Percentiles rank a stretch among this genome's conserved stretches.
These are phyloP conservation scores for Aelia acuminata DNA, from an alignment of 2,888 invertebrate species.

Conservation along the genomic window DNA sequence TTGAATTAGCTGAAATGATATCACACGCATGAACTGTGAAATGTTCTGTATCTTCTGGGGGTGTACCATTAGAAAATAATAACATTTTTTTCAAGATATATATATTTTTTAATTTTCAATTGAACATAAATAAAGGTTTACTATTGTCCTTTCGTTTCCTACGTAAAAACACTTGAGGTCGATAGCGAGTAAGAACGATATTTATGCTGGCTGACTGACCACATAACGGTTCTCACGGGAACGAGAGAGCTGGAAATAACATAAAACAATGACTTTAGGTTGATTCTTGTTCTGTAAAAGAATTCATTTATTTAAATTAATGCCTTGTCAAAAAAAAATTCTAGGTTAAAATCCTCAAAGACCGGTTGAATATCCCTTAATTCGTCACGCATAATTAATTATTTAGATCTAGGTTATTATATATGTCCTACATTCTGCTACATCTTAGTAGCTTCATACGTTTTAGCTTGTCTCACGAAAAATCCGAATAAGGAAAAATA, in stretches of 20 bases:
- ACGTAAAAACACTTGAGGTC: too few relatives aligned
- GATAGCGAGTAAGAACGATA: neutral
- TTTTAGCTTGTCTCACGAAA: too few relatives aligned
- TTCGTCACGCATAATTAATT: neutral
- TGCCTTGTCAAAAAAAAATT: neutral
- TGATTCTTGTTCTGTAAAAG: neutral
- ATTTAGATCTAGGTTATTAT: neutral
- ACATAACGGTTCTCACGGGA: neutral
- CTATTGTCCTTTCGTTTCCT: too few relatives aligned
- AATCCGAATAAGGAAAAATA: too few relatives aligned
- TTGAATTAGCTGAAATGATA: too few relatives aligned
- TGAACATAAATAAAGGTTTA: too few relatives aligned
- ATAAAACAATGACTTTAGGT: neutral
- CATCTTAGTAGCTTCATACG: neutral
- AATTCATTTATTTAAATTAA: neutral
- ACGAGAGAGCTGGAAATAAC: neutral
- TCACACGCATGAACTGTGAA: too few relatives aligned
- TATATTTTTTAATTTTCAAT: too few relatives aligned
- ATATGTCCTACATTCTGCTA: neutral
- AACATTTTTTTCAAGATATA: too few relatives aligned
- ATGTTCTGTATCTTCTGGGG: too few relatives aligned
- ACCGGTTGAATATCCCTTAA: neutral
- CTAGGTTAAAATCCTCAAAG: neutral
- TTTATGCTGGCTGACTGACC: conserved; percentile 25
- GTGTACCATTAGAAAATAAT: too few relatives aligned